Conservation (phyloP, 2,888 invertebrate species). For the Polydesmus complanatus region DNA sequence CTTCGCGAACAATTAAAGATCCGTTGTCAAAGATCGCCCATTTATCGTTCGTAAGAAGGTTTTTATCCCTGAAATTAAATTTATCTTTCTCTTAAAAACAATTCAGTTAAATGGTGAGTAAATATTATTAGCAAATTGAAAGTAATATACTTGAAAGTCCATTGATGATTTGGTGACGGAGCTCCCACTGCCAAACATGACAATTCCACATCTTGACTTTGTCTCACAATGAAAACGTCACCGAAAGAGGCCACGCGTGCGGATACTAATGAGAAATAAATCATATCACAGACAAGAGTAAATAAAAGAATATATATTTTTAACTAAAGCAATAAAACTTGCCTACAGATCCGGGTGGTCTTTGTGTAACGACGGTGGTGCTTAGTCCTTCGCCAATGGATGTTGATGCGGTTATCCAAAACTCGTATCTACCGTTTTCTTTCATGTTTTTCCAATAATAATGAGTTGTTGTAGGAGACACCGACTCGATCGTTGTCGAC, state of each 20-base stretch:
- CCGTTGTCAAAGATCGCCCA: slow-evolving; percentile 24
- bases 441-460: slow-evolving; percentile 9
- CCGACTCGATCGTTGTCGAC: slow-evolving; percentile 10
- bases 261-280: slow-evolving; percentile 48
- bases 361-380: slow-evolving; percentile 59
- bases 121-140: background rate
- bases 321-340: background rate
- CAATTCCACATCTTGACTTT: slow-evolving; percentile 47
- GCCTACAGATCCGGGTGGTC: slow-evolving; percentile 30
- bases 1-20: slow-evolving; percentile 27
- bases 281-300: background rate
- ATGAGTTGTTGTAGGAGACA: slow-evolving; percentile 19
- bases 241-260: slow-evolving; percentile 92
- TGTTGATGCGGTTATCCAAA: slow-evolving; percentile 61
- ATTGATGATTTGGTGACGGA: slow-evolving; percentile 58
- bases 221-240: slow-evolving; percentile 50
- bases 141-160: slow-evolving; percentile 34
- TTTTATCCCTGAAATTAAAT: slow-evolving; percentile 1
- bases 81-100: background rate
- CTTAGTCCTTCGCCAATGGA: slow-evolving; percentile 70
- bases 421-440: slow-evolving; percentile 29
- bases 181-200: slow-evolving; percentile 73
- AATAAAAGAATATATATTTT: background rate
- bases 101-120: background rate
- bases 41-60: background rate